A percentile compares a stretch with the other conserved stretches of the same genome.
phyloP scores from a whole-genome alignment of 1,140 invertebrate genomes.

The Dendroctonus valens region DNA sequence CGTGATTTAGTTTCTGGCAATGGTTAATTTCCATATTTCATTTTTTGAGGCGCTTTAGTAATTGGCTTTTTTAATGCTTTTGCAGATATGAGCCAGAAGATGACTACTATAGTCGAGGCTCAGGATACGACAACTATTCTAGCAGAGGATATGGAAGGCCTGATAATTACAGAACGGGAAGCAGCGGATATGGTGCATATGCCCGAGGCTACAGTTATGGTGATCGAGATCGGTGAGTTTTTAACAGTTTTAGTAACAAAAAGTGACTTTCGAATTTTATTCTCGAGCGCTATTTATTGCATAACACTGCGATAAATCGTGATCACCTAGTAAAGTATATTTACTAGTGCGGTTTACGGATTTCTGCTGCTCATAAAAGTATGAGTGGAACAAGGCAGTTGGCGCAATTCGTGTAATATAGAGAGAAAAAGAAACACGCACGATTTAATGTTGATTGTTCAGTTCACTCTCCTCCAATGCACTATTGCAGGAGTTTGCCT shows the following conservation, averaged over 20 bases:
- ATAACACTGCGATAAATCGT: too few species aligned
- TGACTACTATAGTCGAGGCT: conserved; percentile 52
- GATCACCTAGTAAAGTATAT: too few species aligned
- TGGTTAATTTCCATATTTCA: neutral
- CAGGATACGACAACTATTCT: conserved; percentile 52
- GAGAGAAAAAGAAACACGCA: too few species aligned
- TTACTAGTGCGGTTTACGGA: too few species aligned
- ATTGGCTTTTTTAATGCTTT: neutral
- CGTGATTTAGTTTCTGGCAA: too few species aligned
- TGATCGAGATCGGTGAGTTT: conserved; percentile 28
- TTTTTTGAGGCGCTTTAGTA: neutral
- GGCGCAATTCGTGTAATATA: too few species aligned
- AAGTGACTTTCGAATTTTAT: neutral
- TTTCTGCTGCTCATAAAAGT: too few species aligned
- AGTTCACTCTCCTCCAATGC: too few species aligned
- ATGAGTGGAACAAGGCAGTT: too few species aligned
- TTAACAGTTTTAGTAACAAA: neutral
- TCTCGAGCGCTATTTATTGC: too few species aligned
- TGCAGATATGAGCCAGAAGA: conserved; percentile 21
- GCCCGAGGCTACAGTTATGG: conserved; percentile 45
- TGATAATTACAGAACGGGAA: conserved; percentile 46
- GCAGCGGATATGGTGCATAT: conserved; percentile 42
- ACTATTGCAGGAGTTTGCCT: too few species aligned
- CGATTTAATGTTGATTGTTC: too few species aligned
- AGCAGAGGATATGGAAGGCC: conserved; percentile 57